Base-by-base conservation (phyloP, 2,797 vertebrate species). In the Poecilia wingei region DNA sequence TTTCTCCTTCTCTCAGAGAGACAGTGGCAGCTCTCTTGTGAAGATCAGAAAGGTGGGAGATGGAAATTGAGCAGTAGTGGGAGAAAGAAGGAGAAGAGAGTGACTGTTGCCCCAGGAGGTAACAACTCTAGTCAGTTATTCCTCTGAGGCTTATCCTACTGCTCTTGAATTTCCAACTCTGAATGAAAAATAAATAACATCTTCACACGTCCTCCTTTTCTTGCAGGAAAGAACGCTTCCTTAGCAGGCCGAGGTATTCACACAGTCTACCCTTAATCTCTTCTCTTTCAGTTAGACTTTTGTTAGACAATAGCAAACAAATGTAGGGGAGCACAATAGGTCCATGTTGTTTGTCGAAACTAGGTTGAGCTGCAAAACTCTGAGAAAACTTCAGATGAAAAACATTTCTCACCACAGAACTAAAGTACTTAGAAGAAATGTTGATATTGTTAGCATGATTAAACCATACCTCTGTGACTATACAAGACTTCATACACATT, bases 161-260 rank as follows among this genome's bases (percentile, higher is more conserved):
- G 75, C 90, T 93, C 88, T 91, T 94, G 90, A 92, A 87, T 92
- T 93, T 93, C 90, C 86, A 94, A 93, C 88, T 90, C 75, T 83
- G 90, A 92, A 95, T 95, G 92, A 95, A 96, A 95, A 93, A 95
- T 95, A 96, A 95, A 95, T 95, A 95, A 95, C 91, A 91, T 95
- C 88, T 93, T 94, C 88, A 94, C 93, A 94, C 72, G 77, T 82
- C 82, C 86, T 82, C 77, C 80, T 82, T 85, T 82, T 85, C 82
- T 88, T 91, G 78, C 74, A 82, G 91, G 86, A 90, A 81, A 88
- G 80, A 85, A 43, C 77, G 77, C 83, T 75, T 82, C 87, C 88
- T 88, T 89, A 89, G 87, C 84, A 72, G 69, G 76, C 61, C 88
- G 91, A 84, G 82, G 85, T 92, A 90, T 88, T 79, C 84, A 87